Evolutionary conservation across 2,888 invertebrate genomes (phyloP), one percentile per base, ranked within the genome.

Genomic region (Caprella mutica): DNA sequence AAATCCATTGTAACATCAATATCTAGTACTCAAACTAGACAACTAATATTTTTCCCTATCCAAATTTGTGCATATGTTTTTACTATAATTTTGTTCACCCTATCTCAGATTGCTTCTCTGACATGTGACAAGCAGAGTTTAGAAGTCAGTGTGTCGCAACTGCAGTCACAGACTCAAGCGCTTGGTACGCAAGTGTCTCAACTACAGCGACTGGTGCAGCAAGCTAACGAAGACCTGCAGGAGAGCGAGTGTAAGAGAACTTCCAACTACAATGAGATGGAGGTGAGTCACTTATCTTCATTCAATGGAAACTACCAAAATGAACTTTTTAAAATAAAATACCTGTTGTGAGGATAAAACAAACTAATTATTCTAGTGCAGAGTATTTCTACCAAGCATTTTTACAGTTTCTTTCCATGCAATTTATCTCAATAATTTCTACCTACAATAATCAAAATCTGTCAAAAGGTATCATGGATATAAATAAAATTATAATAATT

Each of bases 211-310:
- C 44, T 39, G n/a, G 14, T 55, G 24, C 8, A 27, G 14, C 27
- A 44, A 3, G 19, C 55, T 21, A 38, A 52, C 23, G 21, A 26
- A n/a, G 51, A 59, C 5, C 29, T 63, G 38, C 55, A 63, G 29
- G 59, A 63, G 30, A 55, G 53, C 30, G 58, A 60, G 38, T 63
- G 63, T 30, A 53, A 63, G 30, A 44, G 50, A 12, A 63, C 63
- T 5, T 52, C 59, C 1, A 53, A 57, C 29, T 59, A 40, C 29
- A 63, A 63, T 55, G 52, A 55, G 8, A 27, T 63, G 4, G 58
- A 63, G 55, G 63, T 63, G 39, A 54, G 59, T 29, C 30, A 30
- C 5, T 5, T 24, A 44, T 3, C 23, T 8, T 23, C 44, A 21
- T 6, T 42, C 12, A 42, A 14, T 42, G 17, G 12, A 14, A 8